These are phyloP conservation scores for Tetramorium simillimum DNA, from an alignment of 1,140 invertebrate species.

Conservation along the genomic window DNA sequence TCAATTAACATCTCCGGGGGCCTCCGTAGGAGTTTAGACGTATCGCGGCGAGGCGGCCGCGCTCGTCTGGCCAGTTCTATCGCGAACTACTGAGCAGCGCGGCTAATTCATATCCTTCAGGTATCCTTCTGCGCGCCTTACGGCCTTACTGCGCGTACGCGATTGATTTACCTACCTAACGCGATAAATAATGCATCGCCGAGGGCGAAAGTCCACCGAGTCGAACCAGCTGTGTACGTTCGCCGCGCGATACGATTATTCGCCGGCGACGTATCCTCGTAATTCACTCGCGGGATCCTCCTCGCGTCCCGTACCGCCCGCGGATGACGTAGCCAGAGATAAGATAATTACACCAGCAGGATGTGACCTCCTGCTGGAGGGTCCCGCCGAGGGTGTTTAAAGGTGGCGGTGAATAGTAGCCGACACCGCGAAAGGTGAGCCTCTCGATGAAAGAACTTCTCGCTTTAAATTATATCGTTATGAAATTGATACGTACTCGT, in stretches of 20 bases:
- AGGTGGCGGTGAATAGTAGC: slow-evolving; percentile 41
- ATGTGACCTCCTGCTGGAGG: slow-evolving; percentile 3
- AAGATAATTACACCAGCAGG: slow-evolving; percentile 66
- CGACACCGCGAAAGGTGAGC: slow-evolving; percentile 28
- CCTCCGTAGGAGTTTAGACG: not conserved
- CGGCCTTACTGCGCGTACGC: not conserved
- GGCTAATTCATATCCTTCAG: not conserved
- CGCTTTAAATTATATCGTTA: slow-evolving; percentile 38
- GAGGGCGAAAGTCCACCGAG: slow-evolving; percentile 15
- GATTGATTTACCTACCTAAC: slow-evolving; percentile 62
- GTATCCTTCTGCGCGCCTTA: not conserved
- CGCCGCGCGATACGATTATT: not conserved
- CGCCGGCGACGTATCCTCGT: slow-evolving; percentile 1
- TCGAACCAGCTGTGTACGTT: slow-evolving; percentile 31
- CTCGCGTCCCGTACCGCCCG: not conserved
- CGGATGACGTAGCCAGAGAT: slow-evolving; percentile 48
- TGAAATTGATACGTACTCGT: not conserved
- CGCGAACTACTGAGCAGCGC: slow-evolving; percentile 36
- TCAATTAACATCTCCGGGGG: not conserved
- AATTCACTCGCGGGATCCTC: slow-evolving; percentile 44
- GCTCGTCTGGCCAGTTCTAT: slow-evolving; percentile 28
- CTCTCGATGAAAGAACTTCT: slow-evolving; percentile 3
- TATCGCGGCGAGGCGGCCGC: no score
- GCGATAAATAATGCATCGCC: slow-evolving; percentile 17
- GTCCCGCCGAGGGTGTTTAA: slow-evolving; percentile 49